Evolutionary conservation across 2,888 invertebrate species (phyloP), one percentile per base, ranked within the genome.

Genomic region (Cosmopolites sordidus): DNA sequence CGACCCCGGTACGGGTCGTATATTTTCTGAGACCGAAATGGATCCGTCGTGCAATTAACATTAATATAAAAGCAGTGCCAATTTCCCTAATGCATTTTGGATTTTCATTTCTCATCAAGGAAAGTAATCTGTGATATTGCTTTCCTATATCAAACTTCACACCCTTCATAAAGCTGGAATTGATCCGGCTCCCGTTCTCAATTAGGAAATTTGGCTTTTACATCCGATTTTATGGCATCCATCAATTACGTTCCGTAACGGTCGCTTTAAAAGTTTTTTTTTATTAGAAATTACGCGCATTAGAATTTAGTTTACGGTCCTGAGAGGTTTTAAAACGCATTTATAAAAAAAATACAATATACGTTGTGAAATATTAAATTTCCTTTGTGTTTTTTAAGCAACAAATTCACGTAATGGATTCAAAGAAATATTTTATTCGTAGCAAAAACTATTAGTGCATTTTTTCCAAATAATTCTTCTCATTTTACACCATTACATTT

Each of bases 21-120:
- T 33, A 33, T 33, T 11, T 33, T 33, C 12, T 8, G 62, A 60
- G 66, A 67, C 65, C 64, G 65, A 64, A 69, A 67, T 67, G 68
- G 68, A 67, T 67, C 66, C 68, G 62, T 64, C 62, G 63, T 61
- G 55, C 69, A 72, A 72, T 73, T 72, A 73, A 69, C 71, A 69
- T 71, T 72, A 72, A 73, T 73, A 70, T 71, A 71, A 73, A 72
- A 72, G 72, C 72, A 66, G 68, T 67, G 71, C 71, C 72, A 73
- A 73, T 73, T 73, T 73, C 71, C 73, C 70, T 73, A 73, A 73
- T 73, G 73, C 69, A 69, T 72, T 73, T 72, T 70, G 69, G 72
- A 73, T 73, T 73, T 72, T 72, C 73, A 70, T 73, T 72, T 72
- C 71, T 73, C 73, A 73, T 73, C 73, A 73, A 66, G 68, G 68